These are phyloP conservation scores for Zaprionus taronus DNA, from an alignment of 1,140 invertebrate genomes.

Conservation along the genomic window DNA sequence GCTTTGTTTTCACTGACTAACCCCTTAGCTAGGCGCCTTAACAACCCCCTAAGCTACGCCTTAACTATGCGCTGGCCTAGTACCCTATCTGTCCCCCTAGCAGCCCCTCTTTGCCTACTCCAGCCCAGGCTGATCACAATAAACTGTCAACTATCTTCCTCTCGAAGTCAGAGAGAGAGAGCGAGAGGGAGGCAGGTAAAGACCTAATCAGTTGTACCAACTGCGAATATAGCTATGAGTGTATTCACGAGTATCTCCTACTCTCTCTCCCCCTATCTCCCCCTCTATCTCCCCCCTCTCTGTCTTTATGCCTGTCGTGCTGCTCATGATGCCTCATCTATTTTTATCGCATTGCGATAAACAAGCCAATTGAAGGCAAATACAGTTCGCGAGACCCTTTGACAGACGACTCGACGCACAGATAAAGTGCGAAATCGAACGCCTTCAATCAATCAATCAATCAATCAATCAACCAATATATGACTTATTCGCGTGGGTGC, in stretches of 20 bases:
- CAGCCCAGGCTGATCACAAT: conserved; percentile 56
- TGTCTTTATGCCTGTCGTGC: conserved; percentile 20
- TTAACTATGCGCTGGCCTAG: too few relatives aligned
- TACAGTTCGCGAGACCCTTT: conserved; percentile 57
- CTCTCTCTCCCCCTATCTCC: too few relatives aligned
- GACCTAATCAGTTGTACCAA: conserved; percentile 13
- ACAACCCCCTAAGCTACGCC: too few relatives aligned
- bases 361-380: conserved; percentile 46
- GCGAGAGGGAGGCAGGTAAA: too few relatives aligned
- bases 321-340: conserved; percentile 34
- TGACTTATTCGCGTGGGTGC: background rate
- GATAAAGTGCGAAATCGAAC: conserved; percentile 58
- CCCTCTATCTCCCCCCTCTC: too few relatives aligned
- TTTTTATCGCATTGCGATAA: conserved; percentile 49
- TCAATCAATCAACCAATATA: conserved; percentile 49
- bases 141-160: conserved; percentile 51
- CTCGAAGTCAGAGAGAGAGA: background rate
- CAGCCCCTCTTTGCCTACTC: background rate
- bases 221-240: background rate
- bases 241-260: background rate
- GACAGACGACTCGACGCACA: conserved; percentile 13
- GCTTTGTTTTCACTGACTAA: conserved; percentile 44
- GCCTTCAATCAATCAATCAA: conserved; percentile 52
- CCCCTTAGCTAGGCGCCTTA: too few relatives aligned
- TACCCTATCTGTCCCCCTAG: too few relatives aligned